Evolutionary conservation across 2,113 vertebrate species (phyloP).

Genomic region (Podiceps cristatus): DNA sequence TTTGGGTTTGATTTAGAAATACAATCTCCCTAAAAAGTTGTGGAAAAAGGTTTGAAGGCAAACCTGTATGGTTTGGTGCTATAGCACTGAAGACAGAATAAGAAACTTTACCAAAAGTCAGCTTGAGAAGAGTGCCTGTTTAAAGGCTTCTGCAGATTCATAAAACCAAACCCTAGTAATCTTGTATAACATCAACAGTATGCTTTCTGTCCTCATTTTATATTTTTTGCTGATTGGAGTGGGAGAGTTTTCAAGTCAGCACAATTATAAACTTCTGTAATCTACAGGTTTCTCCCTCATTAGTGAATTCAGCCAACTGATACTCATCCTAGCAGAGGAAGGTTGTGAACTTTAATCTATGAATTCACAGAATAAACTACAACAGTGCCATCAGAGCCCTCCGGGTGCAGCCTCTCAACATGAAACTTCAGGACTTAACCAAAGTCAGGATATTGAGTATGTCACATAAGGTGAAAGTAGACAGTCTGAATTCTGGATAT

Average conservation of each 20-base stretch:
- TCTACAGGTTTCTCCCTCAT: neutral
- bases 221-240: neutral
- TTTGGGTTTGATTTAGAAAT: neutral
- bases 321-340: neutral
- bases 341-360: neutral
- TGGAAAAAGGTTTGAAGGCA: neutral
- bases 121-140: neutral
- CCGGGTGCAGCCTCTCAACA: neutral
- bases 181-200: neutral
- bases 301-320: neutral
- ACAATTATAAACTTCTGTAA: neutral
- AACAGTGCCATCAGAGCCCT: neutral
- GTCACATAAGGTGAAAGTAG: neutral
- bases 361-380: neutral
- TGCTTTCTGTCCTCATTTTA: neutral
- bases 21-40: neutral
- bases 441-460: neutral
- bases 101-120: neutral
- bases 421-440: neutral
- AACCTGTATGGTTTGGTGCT: neutral
- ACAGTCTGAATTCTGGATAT: neutral
- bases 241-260: neutral
- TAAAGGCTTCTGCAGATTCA: neutral
- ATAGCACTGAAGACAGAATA: neutral
- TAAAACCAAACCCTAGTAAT: neutral